These are phyloP conservation scores for Chrysocyon brachyurus DNA, from an alignment of 2,797 vertebrate species.

Conservation along the genomic window DNA sequence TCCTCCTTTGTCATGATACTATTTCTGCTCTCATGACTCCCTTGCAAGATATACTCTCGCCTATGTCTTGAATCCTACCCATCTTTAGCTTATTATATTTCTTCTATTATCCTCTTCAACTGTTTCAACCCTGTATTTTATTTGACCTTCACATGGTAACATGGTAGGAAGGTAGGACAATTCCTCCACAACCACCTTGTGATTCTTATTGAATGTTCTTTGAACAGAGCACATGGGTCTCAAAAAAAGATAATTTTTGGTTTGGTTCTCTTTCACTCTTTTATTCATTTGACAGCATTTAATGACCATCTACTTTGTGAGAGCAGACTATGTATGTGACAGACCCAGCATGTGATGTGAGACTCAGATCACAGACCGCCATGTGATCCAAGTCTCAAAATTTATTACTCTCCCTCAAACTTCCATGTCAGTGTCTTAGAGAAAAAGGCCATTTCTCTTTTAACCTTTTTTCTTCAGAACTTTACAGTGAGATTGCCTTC, in stretches of 20 bases:
- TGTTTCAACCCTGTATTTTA: background rate
- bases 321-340: background rate
- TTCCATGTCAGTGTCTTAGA: background rate
- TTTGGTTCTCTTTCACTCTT: background rate
- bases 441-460: background rate
- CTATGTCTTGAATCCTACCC: background rate
- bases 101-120: background rate
- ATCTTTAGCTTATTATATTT: conserved; percentile 14
- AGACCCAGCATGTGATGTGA: background rate
- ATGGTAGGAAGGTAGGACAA: background rate
- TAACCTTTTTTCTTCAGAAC: background rate
- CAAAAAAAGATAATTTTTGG: background rate
- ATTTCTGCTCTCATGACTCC: background rate
- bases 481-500: background rate
- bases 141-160: background rate
- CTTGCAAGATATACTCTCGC: background rate
- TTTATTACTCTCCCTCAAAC: background rate
- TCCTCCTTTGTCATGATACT: background rate
- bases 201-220: background rate
- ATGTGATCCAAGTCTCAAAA: background rate
- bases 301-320: background rate
- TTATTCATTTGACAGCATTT: background rate
- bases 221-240: background rate
- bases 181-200: background rate
- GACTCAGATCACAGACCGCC: too few species aligned